Evolutionary conservation across 2,113 vertebrate genomes (phyloP).

Genomic region (Heterocephalus glaber): DNA sequence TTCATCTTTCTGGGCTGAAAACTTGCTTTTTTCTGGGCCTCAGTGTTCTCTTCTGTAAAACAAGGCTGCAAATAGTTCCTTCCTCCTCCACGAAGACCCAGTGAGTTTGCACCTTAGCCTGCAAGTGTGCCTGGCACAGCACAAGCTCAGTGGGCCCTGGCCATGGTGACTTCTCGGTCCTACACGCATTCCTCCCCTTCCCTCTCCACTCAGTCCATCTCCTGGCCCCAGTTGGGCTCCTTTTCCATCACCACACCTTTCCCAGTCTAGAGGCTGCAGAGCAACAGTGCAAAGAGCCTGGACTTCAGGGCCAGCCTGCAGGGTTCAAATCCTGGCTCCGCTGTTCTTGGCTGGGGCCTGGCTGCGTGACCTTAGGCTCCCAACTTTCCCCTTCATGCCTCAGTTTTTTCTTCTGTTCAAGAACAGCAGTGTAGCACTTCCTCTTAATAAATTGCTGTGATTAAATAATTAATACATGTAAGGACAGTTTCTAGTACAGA

Average conservation of each 20-base stretch:
- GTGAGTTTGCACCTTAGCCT: neutral
- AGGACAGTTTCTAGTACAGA: neutral
- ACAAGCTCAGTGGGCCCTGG: neutral
- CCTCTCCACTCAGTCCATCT: neutral
- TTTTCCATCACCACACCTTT: neutral
- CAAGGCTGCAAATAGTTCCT: neutral
- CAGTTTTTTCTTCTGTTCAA: neutral
- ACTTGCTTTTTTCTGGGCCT: neutral
- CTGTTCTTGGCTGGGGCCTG: neutral
- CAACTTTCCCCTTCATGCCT: neutral
- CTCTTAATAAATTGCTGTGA: neutral
- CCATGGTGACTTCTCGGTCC: neutral
- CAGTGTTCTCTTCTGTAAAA: constrained; percentile 17
- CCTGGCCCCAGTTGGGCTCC: neutral
- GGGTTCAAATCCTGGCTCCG: neutral
- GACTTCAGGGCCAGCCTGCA: neutral
- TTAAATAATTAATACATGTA: neutral
- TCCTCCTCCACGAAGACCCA: neutral
- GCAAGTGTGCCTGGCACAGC: neutral
- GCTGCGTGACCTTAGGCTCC: neutral
- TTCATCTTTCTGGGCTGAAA: neutral
- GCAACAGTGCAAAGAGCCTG: neutral
- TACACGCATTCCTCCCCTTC: neutral
- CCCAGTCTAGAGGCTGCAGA: neutral
- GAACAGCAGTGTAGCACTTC: neutral